These are phyloP conservation scores for Ceratina calcarata DNA, from an alignment of 1,140 invertebrate genomes.

Conservation along the genomic window DNA sequence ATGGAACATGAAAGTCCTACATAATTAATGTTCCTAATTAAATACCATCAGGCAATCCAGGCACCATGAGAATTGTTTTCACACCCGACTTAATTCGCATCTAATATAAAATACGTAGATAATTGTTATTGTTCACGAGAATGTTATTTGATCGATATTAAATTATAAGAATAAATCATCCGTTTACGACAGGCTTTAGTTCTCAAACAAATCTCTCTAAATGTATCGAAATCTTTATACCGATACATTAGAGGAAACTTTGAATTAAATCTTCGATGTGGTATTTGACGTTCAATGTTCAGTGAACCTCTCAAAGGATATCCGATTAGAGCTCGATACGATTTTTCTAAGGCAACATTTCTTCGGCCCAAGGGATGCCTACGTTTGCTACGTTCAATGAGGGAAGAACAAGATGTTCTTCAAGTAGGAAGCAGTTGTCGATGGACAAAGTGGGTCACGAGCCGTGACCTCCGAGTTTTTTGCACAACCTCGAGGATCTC, in stretches of 20 bases:
- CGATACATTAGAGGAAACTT: neutral
- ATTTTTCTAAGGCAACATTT: conserved; percentile 41
- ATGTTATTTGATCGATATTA: neutral
- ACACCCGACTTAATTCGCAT: neutral
- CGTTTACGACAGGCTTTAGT: no score
- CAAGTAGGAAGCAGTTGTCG: conserved; percentile 61
- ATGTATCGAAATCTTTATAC: neutral
- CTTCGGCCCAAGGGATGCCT: conserved; percentile 20
- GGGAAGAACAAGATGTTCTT: conserved; percentile 43
- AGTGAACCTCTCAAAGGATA: neutral
- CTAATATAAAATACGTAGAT: neutral
- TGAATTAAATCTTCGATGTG: neutral
- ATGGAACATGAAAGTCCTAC: neutral
- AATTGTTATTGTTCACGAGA: neutral
- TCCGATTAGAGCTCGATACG: conserved; percentile 31
- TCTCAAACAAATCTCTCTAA: no score
- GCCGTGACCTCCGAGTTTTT: conserved; percentile 56
- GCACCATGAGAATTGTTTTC: neutral
- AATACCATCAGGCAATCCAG: neutral
- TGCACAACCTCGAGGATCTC: conserved; percentile 38
- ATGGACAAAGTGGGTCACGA: conserved; percentile 68
- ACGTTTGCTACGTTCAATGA: conserved; percentile 41
- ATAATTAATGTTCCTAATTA: neutral
- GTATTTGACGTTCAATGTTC: neutral
- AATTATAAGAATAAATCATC: no score